Evolutionary conservation across 2,888 invertebrate species (phyloP).

Genomic region (Achlya flavicornis): DNA sequence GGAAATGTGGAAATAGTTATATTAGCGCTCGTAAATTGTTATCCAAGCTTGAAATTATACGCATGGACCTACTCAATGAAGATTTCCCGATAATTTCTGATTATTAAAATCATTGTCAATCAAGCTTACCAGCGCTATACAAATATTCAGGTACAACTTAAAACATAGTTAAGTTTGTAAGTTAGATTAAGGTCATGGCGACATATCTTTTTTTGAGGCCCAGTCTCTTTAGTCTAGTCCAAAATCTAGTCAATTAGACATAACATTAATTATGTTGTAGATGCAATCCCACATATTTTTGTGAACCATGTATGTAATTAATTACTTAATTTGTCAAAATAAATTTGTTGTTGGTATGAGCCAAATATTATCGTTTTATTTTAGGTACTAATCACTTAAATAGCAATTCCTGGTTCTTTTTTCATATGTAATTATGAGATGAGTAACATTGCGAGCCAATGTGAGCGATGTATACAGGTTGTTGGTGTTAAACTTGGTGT

Average conservation of each 20-base stretch:
- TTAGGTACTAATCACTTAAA: background rate
- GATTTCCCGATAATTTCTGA: too few species aligned
- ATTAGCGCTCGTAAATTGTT: background rate
- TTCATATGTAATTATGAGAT: too few species aligned
- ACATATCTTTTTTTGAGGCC: constrained; percentile 50
- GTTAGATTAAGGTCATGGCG: constrained; percentile 33
- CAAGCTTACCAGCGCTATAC: background rate
- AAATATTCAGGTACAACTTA: background rate
- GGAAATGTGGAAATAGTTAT: background rate
- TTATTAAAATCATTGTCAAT: too few species aligned
- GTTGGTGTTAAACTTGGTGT: too few species aligned
- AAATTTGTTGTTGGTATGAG: constrained; percentile 43
- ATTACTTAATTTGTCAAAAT: constrained; percentile 30
- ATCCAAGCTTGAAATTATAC: background rate
- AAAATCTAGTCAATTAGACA: constrained; percentile 65
- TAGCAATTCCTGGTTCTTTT: too few species aligned
- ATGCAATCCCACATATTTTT: constrained; percentile 58
- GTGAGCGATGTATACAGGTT: too few species aligned
- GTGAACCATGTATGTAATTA: constrained; percentile 43
- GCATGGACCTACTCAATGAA: background rate
- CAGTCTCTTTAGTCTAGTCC: constrained; percentile 45
- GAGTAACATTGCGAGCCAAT: too few species aligned
- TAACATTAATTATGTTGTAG: constrained; percentile 46
- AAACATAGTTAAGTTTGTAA: background rate
- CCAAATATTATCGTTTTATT: constrained; percentile 19